These are phyloP conservation scores for Emmelina monodactyla DNA, from an alignment of 2,888 invertebrate genomes.

Conservation along the genomic window DNA sequence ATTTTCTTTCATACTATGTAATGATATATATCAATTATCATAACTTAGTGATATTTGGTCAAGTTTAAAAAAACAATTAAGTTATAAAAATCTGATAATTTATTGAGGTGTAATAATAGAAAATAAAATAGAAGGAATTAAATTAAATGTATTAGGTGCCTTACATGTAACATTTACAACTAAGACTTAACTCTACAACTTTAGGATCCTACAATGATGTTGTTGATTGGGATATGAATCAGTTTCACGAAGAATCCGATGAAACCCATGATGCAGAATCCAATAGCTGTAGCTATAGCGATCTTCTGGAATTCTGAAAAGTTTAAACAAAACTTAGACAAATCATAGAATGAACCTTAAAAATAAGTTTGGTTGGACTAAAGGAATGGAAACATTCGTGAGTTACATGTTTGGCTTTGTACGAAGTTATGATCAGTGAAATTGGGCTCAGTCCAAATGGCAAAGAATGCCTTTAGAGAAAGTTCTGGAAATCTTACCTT, in stretches of 20 bases:
- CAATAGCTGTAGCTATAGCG: constrained; percentile 98
- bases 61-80: constrained; percentile 15
- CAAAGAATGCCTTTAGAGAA: constrained; percentile 3
- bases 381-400: too few relatives aligned
- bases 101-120: constrained; percentile 29
- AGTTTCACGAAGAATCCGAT: constrained; percentile 99
- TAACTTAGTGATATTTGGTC: background rate
- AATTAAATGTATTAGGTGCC: constrained; percentile 36
- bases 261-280: constrained; percentile 99
- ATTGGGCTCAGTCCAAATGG: constrained; percentile 20
- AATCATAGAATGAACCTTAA: too few relatives aligned
- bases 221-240: constrained; percentile 99
- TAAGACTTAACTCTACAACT: constrained; percentile 18
- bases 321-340: too few relatives aligned
- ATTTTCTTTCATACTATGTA: too few relatives aligned
- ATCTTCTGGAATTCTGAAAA: constrained; percentile 98
- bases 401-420: too few relatives aligned
- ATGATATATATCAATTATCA: background rate
- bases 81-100: constrained; percentile 48
- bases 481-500: too few relatives aligned
- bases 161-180: constrained; percentile 24
- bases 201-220: constrained; percentile 89
- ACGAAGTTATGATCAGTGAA: too few relatives aligned
- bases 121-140: constrained; percentile 32
- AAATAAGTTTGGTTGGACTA: too few relatives aligned